A percentile compares a stretch with the other conserved stretches of the same genome.
Conservation (phyloP, 2,797 vertebrate genomes). For the Spondyliosoma cantharus region DNA sequence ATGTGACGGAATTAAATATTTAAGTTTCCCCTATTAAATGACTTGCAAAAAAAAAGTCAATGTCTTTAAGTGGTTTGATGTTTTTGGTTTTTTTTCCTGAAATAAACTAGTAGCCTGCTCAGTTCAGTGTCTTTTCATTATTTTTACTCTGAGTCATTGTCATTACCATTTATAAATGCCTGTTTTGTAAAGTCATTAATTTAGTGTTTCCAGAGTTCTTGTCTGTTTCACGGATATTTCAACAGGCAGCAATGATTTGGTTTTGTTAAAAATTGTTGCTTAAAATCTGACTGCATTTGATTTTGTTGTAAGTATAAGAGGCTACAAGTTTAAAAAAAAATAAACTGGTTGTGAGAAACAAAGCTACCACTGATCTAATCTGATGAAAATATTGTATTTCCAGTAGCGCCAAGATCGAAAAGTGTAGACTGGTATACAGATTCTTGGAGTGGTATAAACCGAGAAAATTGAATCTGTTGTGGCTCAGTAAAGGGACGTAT, state of each 20-base stretch:
- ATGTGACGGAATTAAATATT: slow-evolving; percentile 32
- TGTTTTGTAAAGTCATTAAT: neutral
- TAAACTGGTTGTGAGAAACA: no score
- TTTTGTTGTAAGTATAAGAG: no score
- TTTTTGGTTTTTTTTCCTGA: slow-evolving; percentile 19
- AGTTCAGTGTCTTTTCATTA: neutral
- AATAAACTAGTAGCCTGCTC: slow-evolving; percentile 49
- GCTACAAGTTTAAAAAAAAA: no score
- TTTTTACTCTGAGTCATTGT: neutral
- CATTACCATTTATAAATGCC: neutral
- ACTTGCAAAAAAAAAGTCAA: neutral
- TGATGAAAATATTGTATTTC: no score
- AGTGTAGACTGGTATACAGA: no score
- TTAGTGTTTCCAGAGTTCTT: neutral
- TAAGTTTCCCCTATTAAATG: slow-evolving; percentile 29
- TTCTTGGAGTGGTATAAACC: no score
- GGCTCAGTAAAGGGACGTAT: no score
- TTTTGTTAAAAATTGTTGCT: neutral
- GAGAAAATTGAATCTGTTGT: no score
- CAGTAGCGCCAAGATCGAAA: no score
- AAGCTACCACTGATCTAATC: no score
- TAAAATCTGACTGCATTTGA: no score
- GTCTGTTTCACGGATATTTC: neutral
- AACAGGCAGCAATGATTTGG: neutral
- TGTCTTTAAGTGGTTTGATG: slow-evolving; percentile 5